These are phyloP conservation scores for Pagetopsis macropterus DNA, from an alignment of 2,797 vertebrate genomes.

Conservation along the genomic window DNA sequence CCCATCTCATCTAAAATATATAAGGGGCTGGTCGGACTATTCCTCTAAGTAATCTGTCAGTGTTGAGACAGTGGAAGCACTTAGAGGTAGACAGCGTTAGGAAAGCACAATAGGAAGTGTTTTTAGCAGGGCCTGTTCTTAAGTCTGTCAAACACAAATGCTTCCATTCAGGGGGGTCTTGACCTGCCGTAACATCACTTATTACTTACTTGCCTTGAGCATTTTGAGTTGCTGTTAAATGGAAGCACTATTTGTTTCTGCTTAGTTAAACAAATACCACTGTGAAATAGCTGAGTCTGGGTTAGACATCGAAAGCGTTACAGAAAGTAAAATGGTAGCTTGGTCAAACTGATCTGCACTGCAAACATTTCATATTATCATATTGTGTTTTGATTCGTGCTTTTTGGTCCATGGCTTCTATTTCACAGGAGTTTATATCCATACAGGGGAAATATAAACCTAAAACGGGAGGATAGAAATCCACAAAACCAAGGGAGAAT, in stretches of 20 bases:
- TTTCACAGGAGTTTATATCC: conserved; percentile 22
- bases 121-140: conserved; percentile 27
- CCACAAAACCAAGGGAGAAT: not conserved
- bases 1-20: conserved; percentile 51
- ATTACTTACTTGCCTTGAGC: conserved; percentile 19
- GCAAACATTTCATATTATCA: conserved; percentile 29
- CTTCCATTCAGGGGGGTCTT: conserved; percentile 24
- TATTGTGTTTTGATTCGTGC: conserved; percentile 1
- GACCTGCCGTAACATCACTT: conserved; percentile 5
- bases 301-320: conserved; percentile 22
- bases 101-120: conserved; percentile 35
- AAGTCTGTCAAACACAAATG: conserved; percentile 16
- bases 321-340: conserved; percentile 25
- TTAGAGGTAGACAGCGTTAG: conserved; percentile 42
- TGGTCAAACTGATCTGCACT: conserved; percentile 19
- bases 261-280: conserved; percentile 7
- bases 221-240: conserved; percentile 27
- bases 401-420: not conserved
- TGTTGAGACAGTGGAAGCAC: conserved; percentile 49
- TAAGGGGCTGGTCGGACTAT: conserved; percentile 34
- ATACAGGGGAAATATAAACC: conserved; percentile 34
- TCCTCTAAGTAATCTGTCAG: conserved; percentile 42
- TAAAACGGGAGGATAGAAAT: conserved; percentile 17
- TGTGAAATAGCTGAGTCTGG: conserved; percentile 12
- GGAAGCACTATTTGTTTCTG: conserved; percentile 14